These are phyloP conservation scores for Agrochola litura DNA, from an alignment of 2,888 invertebrate genomes.

Conservation along the genomic window DNA sequence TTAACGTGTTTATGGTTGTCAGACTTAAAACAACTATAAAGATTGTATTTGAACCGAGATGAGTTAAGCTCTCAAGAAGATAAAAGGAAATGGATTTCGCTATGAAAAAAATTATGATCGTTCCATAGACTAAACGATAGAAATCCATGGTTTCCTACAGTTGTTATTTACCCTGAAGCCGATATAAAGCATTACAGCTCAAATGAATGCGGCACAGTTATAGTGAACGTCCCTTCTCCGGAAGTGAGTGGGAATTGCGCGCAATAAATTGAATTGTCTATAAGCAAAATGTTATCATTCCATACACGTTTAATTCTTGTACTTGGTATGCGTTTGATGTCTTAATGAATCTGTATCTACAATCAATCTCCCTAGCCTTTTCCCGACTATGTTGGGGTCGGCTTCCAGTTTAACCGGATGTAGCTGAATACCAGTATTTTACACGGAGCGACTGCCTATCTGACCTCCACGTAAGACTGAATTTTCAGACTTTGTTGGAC, in stretches of 20 bases:
- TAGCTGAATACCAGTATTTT: too few relatives aligned
- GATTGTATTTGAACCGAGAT: background rate
- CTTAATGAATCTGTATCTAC: background rate
- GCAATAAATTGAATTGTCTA: conserved; percentile 32
- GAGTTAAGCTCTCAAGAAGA: background rate
- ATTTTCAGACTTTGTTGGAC: too few relatives aligned
- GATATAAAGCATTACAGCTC: background rate
- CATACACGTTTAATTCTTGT: background rate
- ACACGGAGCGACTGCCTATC: too few relatives aligned
- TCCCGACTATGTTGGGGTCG: too few relatives aligned
- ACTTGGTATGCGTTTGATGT: background rate
- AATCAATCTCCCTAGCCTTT: background rate
- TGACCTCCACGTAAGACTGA: too few relatives aligned
- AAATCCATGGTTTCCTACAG: background rate
- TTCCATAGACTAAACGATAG: background rate
- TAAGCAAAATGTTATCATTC: conserved; percentile 22
- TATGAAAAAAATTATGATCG: background rate
- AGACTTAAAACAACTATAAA: background rate
- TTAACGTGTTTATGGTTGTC: too few relatives aligned
- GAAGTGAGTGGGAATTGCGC: conserved; percentile 1
- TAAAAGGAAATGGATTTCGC: background rate
- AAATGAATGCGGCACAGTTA: conserved; percentile 13
- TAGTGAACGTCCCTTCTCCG: background rate
- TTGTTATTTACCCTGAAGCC: background rate
- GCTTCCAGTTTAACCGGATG: too few relatives aligned